phyloP scores from a whole-genome alignment of 1,140 invertebrate genomes.

The Pogonognathellus flavescens region DNA sequence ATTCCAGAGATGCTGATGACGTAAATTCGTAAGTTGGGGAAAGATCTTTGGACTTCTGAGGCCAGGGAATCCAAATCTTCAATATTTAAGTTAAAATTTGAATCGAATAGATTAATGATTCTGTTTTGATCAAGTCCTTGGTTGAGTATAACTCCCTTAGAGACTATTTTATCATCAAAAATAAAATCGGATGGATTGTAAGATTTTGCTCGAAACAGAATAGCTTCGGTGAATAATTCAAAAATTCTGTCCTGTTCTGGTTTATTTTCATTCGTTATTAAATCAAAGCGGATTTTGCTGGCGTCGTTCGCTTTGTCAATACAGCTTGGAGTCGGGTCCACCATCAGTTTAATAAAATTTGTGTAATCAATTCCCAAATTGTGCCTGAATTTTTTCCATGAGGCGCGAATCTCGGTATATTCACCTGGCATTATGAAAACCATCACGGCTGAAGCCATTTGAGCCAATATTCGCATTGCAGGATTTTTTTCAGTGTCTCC shows the following conservation, averaged over 20 bases:
- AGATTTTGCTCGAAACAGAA: conserved; percentile 1
- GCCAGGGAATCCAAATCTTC: neutral
- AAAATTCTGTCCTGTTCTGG: neutral
- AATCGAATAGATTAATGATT: neutral
- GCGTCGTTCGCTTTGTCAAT: neutral
- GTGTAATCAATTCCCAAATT: neutral
- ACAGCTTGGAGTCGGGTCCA: conserved; percentile 1
- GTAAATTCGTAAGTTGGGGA: conserved; percentile 1
- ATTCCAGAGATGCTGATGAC: neutral
- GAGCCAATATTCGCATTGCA: conserved; percentile 3
- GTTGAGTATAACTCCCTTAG: neutral
- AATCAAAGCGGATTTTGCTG: conserved; percentile 1
- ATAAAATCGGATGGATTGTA: neutral
- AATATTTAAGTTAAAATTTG: neutral
- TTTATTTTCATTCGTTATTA: neutral
- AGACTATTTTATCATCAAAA: neutral
- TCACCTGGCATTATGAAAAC: neutral
- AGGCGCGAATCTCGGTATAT: neutral
- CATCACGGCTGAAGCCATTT: conserved; percentile 15
- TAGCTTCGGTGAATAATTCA: conserved; percentile 1
- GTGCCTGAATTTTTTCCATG: conserved; percentile 6
- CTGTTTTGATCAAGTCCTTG: neutral
- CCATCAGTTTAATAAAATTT: conserved; percentile 14
- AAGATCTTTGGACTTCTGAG: neutral
- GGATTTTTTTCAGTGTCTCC: neutral